A percentile compares a stretch with the other conserved stretches of the same genome.
These are phyloP conservation scores for Chorisops tibialis DNA, from an alignment of 2,888 invertebrate genomes.

Conservation along the genomic window DNA sequence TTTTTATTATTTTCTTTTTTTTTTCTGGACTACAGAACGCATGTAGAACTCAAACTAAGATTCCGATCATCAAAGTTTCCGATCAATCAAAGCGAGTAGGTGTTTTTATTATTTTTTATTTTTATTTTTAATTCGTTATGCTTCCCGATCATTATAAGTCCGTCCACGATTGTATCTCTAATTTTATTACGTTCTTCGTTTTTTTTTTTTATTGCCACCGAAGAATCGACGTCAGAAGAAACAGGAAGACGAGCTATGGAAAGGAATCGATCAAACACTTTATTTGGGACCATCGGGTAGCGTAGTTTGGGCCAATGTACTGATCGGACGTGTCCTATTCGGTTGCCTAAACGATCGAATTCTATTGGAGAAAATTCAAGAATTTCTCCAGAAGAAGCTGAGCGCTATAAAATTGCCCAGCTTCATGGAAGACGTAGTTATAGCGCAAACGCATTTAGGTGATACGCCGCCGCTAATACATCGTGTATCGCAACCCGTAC, in stretches of 20 bases:
- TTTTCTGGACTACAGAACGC: constrained; percentile 5
- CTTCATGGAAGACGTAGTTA: constrained; percentile 75
- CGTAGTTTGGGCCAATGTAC: constrained; percentile 50
- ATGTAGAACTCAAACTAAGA: constrained; percentile 2
- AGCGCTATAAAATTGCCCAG: constrained; percentile 63
- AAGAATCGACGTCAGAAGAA: constrained; percentile 45
- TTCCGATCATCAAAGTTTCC: background rate
- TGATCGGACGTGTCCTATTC: constrained; percentile 48
- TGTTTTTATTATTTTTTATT: background rate
- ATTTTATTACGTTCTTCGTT: background rate
- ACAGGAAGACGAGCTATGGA: constrained; percentile 50
- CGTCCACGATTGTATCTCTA: background rate
- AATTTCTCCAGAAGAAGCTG: constrained; percentile 49
- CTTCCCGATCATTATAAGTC: background rate
- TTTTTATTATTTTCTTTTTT: constrained; percentile 11
- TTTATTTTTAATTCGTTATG: background rate
- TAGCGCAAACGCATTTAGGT: constrained; percentile 71
- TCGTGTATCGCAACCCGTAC: constrained; percentile 60
- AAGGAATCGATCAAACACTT: constrained; percentile 49
- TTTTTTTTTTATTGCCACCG: background rate
- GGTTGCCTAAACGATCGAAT: constrained; percentile 44
- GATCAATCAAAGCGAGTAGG: constrained; percentile 13
- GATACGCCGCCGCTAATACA: constrained; percentile 61
- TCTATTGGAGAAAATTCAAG: constrained; percentile 46
- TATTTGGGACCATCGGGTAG: constrained; percentile 50